Base-by-base conservation (phyloP, 2,888 invertebrate species). In the Rugalucina vietnamica region DNA sequence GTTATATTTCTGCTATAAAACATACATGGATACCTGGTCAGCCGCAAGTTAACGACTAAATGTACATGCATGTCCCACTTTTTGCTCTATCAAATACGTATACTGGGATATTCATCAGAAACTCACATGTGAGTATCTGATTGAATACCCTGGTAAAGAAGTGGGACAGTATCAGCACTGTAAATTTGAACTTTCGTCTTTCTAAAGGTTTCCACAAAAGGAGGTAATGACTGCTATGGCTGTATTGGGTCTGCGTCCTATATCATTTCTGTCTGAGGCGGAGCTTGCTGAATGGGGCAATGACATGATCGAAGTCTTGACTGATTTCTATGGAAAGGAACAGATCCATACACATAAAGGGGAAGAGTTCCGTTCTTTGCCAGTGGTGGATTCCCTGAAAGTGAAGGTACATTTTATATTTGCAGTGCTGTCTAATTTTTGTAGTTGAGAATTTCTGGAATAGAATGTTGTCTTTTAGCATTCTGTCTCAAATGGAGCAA, bases 201-300 rank as follows among this genome's bases (percentile, higher is more conserved):
- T n/a, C 14, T 70, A 37, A 57, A 81, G 81, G 60, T 81, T 81
- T 24, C 81, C 71, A 37, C 83, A 85, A 60, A 79, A 72, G 57
- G 79, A 85, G 37, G 5, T 83, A 0, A 81, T 87, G 83, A 79
- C 77, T 36, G 75, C 78, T 49, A 69, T 87, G 14, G 71, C 79
- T 57, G 54, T 79, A 14, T 36, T 87, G 37, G 81, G 85, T 29
- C 36, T 84, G 50, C 32, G 82, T n/a, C 85, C 88, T 29, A 49
- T 88, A 14, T 73, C 85, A 21, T 78, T 88, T 34, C 50, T 88
- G 8, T 49, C 24, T 39, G 83, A 81, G 0, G 69, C 73, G 18
- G 83, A 85, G 10, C 34, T 85, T 27, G 50, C 57, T 18, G 18
- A 37, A 0, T 88, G 83, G 84, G 84, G 84, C 27, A 75, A 85